Conservation (phyloP, 1,140 invertebrate species). For the Heliconius melpomene region DNA sequence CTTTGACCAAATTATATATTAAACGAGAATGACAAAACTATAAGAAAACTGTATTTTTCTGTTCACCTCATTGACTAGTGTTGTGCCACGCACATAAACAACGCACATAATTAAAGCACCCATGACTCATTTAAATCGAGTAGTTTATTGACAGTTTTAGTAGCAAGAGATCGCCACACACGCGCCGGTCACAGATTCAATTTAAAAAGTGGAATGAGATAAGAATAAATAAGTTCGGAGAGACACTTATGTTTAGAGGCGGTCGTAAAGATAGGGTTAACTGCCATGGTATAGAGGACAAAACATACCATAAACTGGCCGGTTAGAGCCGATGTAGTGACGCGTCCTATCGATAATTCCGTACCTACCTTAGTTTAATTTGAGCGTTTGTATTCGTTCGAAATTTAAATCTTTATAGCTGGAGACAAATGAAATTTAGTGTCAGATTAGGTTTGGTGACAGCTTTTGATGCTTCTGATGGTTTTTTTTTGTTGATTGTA, state of each 20-base stretch:
- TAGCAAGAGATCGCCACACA: conserved; percentile 70
- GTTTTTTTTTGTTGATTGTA: not conserved
- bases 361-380: conserved; percentile 32
- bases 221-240: conserved; percentile 78
- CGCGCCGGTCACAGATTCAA: conserved; percentile 75
- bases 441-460: conserved; percentile 13
- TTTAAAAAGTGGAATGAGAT: conserved; percentile 79
- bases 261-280: conserved; percentile 79
- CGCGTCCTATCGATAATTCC: conserved; percentile 38
- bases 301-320: conserved; percentile 78
- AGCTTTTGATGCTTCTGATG: conserved; percentile 26
- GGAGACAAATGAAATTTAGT: conserved; percentile 12
- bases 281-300: conserved; percentile 73
- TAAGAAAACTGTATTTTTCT: conserved; percentile 1
- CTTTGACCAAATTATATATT: too few relatives aligned
- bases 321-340: conserved; percentile 57
- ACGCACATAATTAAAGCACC: conserved; percentile 67
- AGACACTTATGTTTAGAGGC: conserved; percentile 80
- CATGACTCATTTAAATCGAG: conserved; percentile 59
- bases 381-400: conserved; percentile 32
- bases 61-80: conserved; percentile 55
- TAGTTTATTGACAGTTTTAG: conserved; percentile 77
- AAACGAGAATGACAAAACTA: not conserved
- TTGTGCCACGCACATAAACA: conserved; percentile 59
- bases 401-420: conserved; percentile 25